Percentiles rank a stretch among this genome's conserved stretches.
Evolutionary conservation across 2,113 vertebrate genomes (phyloP).

Genomic region (Mustelus asterias): DNA sequence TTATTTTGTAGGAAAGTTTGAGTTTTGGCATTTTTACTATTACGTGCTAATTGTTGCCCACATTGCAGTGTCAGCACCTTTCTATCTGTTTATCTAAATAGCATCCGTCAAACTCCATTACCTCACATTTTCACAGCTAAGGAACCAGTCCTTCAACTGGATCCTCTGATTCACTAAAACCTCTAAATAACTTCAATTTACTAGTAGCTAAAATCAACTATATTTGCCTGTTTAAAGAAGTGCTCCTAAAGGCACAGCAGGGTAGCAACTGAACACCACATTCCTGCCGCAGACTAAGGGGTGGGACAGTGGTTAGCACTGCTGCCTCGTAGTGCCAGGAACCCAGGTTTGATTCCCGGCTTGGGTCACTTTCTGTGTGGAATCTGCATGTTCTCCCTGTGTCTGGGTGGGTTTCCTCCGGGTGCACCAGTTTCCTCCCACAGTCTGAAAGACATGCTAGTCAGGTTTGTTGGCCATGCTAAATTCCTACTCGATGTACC

Average conservation of each 20-base stretch:
- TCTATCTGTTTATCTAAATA: not conserved
- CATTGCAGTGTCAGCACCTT: not conserved
- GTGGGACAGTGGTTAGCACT: no score
- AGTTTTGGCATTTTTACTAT: not conserved
- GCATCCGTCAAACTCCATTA: not conserved
- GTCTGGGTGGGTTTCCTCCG: no score
- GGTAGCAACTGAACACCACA: not conserved
- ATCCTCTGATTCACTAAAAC: not conserved
- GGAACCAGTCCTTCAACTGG: not conserved
- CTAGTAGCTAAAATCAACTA: not conserved
- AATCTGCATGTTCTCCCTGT: no score
- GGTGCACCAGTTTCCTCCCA: no score
- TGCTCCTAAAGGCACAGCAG: not conserved
- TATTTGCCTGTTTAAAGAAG: not conserved
- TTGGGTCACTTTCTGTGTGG: no score
- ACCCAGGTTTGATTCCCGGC: no score
- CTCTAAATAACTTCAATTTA: not conserved
- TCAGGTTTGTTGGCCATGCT: no score
- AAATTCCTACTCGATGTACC: no score
- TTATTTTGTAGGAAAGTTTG: not conserved
- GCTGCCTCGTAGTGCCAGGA: no score
- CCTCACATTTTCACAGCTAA: not conserved
- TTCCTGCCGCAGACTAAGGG: not conserved
- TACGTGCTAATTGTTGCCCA: not conserved
- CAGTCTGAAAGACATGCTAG: no score